Percentiles rank a stretch among this genome's conserved stretches.
phyloP scores from a whole-genome alignment of 2,888 invertebrate genomes.

The Choreutis nemorana region DNA sequence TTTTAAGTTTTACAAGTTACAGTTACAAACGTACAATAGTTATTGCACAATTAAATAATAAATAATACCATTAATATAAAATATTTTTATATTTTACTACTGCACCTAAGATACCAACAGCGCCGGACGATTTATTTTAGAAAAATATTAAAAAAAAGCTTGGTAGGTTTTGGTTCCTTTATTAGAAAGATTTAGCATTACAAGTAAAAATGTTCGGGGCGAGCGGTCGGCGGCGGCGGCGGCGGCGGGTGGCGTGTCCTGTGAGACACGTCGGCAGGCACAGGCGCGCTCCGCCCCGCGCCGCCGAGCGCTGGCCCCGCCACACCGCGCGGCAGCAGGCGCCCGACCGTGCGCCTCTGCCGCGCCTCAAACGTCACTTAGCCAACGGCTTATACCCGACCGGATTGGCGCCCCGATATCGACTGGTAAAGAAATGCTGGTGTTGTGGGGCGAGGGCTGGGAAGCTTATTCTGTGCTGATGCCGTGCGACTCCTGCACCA shows the following conservation, averaged over 20 bases:
- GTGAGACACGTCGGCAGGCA: constrained; percentile 52
- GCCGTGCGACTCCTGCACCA: constrained; percentile 85
- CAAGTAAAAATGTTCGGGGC: constrained; percentile 43
- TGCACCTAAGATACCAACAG: constrained; percentile 37
- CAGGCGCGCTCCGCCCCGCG: constrained; percentile 54
- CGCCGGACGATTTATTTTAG: constrained; percentile 47
- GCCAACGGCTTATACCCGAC: constrained; percentile 63
- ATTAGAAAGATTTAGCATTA: constrained; percentile 49
- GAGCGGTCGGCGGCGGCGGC: constrained; percentile 54
- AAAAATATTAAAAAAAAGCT: constrained; percentile 60
- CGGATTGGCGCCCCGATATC: constrained; percentile 50
- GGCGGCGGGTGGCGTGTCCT: constrained; percentile 41
- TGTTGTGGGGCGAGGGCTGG: constrained; percentile 30
- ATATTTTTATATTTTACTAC: constrained; percentile 55
- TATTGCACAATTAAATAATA: constrained; percentile 61
- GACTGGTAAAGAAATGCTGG: constrained; percentile 51
- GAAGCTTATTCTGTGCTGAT: constrained; percentile 56
- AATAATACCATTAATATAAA: constrained; percentile 64
- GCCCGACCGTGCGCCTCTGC: constrained; percentile 24
- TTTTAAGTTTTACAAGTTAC: constrained; percentile 62
- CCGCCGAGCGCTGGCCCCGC: constrained; percentile 54
- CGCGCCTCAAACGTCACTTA: constrained; percentile 37
- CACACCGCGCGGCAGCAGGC: constrained; percentile 21
- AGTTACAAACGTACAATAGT: constrained; percentile 60
- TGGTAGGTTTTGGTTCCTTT: constrained; percentile 54